Percentiles rank a stretch among this genome's conserved stretches.
These are phyloP conservation scores for Gisinianus flammeolus DNA, from an alignment of 2,888 invertebrate species.

Conservation along the genomic window DNA sequence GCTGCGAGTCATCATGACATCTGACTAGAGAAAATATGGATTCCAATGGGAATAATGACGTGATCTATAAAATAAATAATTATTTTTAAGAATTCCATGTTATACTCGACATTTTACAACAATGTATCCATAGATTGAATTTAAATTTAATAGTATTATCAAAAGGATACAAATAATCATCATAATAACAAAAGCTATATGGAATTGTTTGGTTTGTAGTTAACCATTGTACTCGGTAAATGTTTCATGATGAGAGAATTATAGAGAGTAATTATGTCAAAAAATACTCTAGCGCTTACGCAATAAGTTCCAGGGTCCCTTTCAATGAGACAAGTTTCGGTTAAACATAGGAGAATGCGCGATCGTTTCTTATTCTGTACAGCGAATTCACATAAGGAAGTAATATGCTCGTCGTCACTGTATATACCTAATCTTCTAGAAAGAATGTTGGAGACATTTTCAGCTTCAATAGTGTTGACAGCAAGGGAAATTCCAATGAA, in stretches of 20 bases:
- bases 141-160: no score
- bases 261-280: no score
- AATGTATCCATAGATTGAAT: no score
- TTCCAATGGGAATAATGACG: conserved; percentile 58
- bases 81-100: conserved; percentile 43
- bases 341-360: conserved; percentile 87
- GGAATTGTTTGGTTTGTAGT: no score
- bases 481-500: conserved; percentile 84
- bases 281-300: no score
- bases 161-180: no score
- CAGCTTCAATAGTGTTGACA: conserved; percentile 75
- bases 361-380: conserved; percentile 88
- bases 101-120: no score
- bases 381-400: conserved; percentile 94
- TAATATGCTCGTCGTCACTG: conserved; percentile 92
- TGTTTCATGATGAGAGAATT: no score
- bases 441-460: conserved; percentile 85
- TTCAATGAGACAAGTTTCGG: conserved; percentile 94
- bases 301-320: conserved; percentile 93
- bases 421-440: conserved; percentile 89
- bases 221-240: no score
- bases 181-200: no score
- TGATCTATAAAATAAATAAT: conserved; percentile 45
- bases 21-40: conserved; percentile 92
- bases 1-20: conserved; percentile 88